phyloP scores from a whole-genome alignment of 2,113 vertebrate species.

The Diadophis punctatus region DNA sequence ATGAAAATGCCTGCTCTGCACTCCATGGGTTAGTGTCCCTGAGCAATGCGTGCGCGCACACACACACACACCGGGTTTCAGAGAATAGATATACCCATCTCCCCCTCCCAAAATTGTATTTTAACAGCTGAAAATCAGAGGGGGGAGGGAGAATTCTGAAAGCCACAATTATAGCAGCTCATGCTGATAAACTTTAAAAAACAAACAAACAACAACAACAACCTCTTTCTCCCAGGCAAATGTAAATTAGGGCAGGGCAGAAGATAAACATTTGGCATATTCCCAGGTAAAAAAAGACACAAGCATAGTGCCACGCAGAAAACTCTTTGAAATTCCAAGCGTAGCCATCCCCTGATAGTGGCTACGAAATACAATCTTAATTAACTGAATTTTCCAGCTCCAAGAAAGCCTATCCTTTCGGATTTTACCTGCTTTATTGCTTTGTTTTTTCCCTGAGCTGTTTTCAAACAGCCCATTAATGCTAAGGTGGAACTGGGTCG shows the following conservation, averaged over 20 bases:
- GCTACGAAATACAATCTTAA: background rate
- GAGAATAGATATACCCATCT: background rate
- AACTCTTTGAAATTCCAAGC: background rate
- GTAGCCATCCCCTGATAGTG: background rate
- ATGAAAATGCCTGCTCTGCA: background rate
- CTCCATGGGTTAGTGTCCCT: background rate
- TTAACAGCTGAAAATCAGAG: background rate
- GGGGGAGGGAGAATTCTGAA: background rate
- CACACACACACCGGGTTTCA: no score
- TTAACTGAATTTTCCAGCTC: background rate
- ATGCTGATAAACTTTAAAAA: background rate
- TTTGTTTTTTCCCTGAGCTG: background rate
- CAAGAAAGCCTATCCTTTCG: background rate
- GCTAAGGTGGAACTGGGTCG: background rate
- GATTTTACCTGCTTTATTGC: background rate
- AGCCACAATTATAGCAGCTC: background rate
- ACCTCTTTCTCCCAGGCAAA: background rate
- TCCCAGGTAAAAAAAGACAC: background rate
- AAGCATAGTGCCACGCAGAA: background rate
- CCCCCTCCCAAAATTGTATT: background rate
- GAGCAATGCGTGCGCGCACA: no score
- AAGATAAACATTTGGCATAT: background rate
- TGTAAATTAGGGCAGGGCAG: background rate
- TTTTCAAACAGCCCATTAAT: accelerated
- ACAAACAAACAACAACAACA: background rate